Conservation (phyloP, 2,113 vertebrate genomes). For the Perca flavescens region DNA sequence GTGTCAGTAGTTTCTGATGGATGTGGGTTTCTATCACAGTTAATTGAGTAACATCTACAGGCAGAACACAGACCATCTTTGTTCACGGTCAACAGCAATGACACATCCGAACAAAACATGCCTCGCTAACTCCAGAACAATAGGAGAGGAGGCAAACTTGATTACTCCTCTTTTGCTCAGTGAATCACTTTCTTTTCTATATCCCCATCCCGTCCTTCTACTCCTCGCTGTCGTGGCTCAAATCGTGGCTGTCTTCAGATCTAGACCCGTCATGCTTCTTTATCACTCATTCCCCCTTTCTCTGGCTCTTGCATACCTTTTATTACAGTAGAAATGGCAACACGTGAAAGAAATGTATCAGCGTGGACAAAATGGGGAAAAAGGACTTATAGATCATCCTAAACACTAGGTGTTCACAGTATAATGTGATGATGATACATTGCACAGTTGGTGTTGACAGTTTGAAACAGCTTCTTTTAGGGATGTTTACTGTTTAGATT, state of each 20-base stretch:
- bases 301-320: background rate
- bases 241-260: background rate
- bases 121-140: constrained; percentile 50
- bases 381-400: background rate
- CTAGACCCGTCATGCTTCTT: constrained; percentile 1
- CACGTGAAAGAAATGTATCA: background rate
- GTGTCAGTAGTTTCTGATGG: constrained; percentile 41
- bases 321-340: background rate
- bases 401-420: constrained; percentile 21
- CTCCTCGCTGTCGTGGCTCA: background rate
- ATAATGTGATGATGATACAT: constrained; percentile 31
- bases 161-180: constrained; percentile 5
- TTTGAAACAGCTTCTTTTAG: constrained; percentile 62
- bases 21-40: constrained; percentile 35
- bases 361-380: background rate
- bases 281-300: too few relatives aligned
- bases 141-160: constrained; percentile 23
- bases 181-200: constrained; percentile 4
- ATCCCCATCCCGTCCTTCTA: constrained; percentile 3
- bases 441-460: constrained; percentile 42
- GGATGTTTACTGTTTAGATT: constrained; percentile 62
- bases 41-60: constrained; percentile 60
- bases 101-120: constrained; percentile 38
- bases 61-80: constrained; percentile 38
- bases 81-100: constrained; percentile 46